Base-by-base conservation (phyloP, 64 coral and sea anemone species). In the Anthopleura sola region DNA sequence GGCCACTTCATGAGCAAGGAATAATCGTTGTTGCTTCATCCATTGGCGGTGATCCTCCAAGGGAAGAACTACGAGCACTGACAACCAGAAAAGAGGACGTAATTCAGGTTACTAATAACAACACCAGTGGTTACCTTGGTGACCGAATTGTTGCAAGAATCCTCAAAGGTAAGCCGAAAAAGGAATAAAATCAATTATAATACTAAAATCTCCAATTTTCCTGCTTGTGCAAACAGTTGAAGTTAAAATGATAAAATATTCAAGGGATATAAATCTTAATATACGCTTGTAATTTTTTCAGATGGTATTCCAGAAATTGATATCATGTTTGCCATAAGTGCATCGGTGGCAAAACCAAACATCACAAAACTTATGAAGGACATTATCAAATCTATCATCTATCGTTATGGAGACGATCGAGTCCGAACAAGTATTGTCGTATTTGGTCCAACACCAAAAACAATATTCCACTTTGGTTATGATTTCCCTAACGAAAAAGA, bases 41-140 rank as follows among this genome's bases (percentile, higher is more conserved):
- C 13, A 55, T 86, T 49, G 89, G 89, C 40, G 44, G 24, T 40
- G 55, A 28, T 37, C 83, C 85, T 17, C 21, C 53, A 68, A 86
- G 77, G 37, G 37, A 48, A 15, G 89, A 91, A 69, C 37, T 91
- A 0, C 39, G 24, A 3, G 50, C 75, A 75, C n/a, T 91, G 37
- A 86, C 89, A 14, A 81, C 84, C 36, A 91, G 85, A 81, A 76
- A 75, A n/a, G 53, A 80, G 5, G 89, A 91, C 38, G 89, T 91
- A 20, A 49, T 91, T 17, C 29, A 83, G 82, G 82, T 83, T 83
- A 83, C 48, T 32, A 31, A 54, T 83, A 39, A 17, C 29, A 24
- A 83, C 34, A 83, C 82, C 1, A 83, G 82, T 17, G 82, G 82
- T 36, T 83, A 83, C 82, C 82, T 83, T 54, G 82, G 82, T 55